Conservation (phyloP, 2,888 invertebrate species). For the Acanthosoma haemorrhoidale region DNA sequence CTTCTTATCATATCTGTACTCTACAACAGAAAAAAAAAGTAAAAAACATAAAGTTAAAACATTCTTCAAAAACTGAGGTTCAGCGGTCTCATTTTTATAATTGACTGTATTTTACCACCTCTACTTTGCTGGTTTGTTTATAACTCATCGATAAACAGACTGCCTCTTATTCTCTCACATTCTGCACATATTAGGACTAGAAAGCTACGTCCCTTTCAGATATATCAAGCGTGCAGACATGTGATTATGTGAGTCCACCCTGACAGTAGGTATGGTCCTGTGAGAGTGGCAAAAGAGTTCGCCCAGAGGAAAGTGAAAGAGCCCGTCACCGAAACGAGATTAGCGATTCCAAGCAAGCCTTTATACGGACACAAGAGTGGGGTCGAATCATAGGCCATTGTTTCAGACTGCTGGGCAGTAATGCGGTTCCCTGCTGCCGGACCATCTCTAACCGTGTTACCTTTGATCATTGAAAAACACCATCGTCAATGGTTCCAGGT, state of each 20-base stretch:
- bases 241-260: neutral
- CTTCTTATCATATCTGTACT: too few species aligned
- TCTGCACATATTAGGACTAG: neutral
- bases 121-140: too few species aligned
- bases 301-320: neutral
- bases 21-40: too few species aligned
- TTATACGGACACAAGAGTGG: too few species aligned
- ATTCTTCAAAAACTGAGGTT: too few species aligned
- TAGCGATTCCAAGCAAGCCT: neutral
- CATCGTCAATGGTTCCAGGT: neutral
- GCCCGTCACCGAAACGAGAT: neutral
- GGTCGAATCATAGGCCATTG: neutral
- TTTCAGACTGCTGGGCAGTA: neutral
- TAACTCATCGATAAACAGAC: too few species aligned
- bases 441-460: neutral
- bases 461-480: constrained; percentile 8
- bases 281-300: neutral
- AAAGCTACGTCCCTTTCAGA: neutral
- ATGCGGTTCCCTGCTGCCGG: neutral
- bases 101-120: too few species aligned
- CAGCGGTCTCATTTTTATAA: too few species aligned
- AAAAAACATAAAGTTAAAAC: too few species aligned
- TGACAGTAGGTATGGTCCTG: too few species aligned
- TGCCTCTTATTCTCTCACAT: too few species aligned
- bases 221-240: neutral